A percentile compares a stretch with the other conserved stretches of the same genome.
phyloP scores from a whole-genome alignment of 2,888 invertebrate species.

The Drosophila seclusa region DNA sequence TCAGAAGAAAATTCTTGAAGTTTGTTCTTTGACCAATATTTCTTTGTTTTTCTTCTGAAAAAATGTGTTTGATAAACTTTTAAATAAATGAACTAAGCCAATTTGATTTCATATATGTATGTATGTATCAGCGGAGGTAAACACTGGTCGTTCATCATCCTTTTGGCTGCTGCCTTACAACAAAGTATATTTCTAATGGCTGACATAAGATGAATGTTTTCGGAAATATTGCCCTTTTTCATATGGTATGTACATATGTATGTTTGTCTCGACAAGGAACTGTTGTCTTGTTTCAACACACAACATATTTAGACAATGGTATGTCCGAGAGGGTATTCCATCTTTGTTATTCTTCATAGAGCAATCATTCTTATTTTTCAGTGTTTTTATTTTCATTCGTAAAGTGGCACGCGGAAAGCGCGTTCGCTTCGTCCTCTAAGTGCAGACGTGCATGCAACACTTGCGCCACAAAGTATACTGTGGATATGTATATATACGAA shows the following conservation, averaged over 20 bases:
- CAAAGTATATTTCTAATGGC: not conserved
- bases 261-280: not conserved
- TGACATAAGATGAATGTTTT: not conserved
- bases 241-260: not conserved
- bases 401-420: conserved; percentile 52
- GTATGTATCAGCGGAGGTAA: no score
- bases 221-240: not conserved
- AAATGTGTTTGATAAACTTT: not conserved
- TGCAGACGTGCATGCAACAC: conserved; percentile 47
- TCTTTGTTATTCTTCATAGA: not conserved
- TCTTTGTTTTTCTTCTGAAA: not conserved
- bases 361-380: conserved; percentile 14
- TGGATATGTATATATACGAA: conserved; percentile 1
- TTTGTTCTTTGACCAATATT: not conserved
- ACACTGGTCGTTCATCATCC: not conserved
- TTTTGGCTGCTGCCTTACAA: not conserved
- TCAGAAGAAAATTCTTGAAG: not conserved
- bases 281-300: not conserved
- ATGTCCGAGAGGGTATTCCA: conserved; percentile 8
- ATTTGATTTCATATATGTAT: not conserved
- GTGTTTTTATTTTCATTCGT: conserved; percentile 54
- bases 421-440: conserved; percentile 31
- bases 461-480: conserved; percentile 45
- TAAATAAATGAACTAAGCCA: not conserved
- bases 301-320: not conserved